Conservation (phyloP, 2,888 invertebrate genomes). For the Noctuana brunneofusca region DNA sequence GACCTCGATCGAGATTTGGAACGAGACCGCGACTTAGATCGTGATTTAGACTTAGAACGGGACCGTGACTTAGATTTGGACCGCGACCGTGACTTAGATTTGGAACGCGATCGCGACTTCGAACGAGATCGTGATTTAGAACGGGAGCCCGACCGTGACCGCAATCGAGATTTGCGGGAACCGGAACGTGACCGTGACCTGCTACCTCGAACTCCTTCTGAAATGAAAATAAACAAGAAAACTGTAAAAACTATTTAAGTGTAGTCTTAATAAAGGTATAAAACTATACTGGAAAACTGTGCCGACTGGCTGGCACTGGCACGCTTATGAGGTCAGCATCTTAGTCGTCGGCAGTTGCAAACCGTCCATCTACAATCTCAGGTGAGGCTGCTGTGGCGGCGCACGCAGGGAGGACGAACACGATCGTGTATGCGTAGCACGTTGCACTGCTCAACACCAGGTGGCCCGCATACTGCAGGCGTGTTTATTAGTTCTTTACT, state of each 20-base stretch:
- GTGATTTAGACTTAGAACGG: constrained; percentile 36
- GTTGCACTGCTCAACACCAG: too few relatives aligned
- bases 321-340: too few relatives aligned
- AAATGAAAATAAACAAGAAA: background rate
- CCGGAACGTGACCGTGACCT: constrained; percentile 43
- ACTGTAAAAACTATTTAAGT: background rate
- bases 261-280: background rate
- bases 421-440: too few relatives aligned
- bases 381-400: too few relatives aligned
- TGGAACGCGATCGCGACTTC: constrained; percentile 45
- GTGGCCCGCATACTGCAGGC: too few relatives aligned
- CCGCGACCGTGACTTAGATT: constrained; percentile 45
- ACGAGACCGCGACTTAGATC: constrained; percentile 45
- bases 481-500: too few relatives aligned
- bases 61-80: constrained; percentile 45
- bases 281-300: background rate
- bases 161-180: constrained; percentile 43
- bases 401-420: too few relatives aligned
- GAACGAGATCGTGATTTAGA: constrained; percentile 43
- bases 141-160: constrained; percentile 45
- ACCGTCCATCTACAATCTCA: background rate
- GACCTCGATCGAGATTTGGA: constrained; percentile 52
- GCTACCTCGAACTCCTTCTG: constrained; percentile 44
- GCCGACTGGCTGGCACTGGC: too few relatives aligned
- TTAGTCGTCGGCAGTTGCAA: too few relatives aligned